Conservation (phyloP, 2,888 invertebrate species). For the Tetrapedia diversipes region DNA sequence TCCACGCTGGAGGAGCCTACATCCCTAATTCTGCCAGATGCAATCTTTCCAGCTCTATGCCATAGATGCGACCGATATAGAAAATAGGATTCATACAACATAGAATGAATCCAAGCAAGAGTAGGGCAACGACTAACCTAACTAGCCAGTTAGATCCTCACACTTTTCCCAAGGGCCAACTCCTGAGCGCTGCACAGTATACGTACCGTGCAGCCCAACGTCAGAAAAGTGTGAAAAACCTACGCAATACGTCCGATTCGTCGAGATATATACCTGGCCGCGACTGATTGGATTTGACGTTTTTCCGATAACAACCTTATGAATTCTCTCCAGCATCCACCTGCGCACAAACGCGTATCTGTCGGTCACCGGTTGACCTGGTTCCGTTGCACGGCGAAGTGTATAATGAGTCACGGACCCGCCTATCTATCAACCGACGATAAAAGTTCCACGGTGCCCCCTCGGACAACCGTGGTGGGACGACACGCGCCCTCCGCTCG, state of each 20-base stretch:
- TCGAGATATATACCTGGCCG: constrained; percentile 46
- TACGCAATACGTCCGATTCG: constrained; percentile 42
- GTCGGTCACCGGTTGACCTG: constrained; percentile 58
- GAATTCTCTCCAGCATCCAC: constrained; percentile 48
- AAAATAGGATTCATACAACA: too few relatives aligned
- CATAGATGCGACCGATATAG: too few relatives aligned
- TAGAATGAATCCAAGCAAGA: too few relatives aligned
- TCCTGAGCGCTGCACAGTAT: too few relatives aligned
- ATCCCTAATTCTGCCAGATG: too few relatives aligned
- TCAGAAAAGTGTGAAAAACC: constrained; percentile 24
- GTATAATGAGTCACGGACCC: constrained; percentile 50
- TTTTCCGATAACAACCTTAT: constrained; percentile 64
- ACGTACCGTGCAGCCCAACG: too few relatives aligned
- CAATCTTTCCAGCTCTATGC: too few relatives aligned
- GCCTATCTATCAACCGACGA: constrained; percentile 52
- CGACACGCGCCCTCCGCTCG: constrained; percentile 22
- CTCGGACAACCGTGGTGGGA: constrained; percentile 10
- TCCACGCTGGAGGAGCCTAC: too few relatives aligned
- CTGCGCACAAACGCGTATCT: constrained; percentile 42
- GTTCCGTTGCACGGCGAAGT: constrained; percentile 47
- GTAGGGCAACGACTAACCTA: too few relatives aligned
- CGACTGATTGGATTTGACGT: constrained; percentile 60
- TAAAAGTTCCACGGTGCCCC: constrained; percentile 50
- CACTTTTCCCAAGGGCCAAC: too few relatives aligned
- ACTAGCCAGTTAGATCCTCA: too few relatives aligned